phyloP scores from a whole-genome alignment of 2,888 invertebrate species.

The Herminia tarsipennalis region DNA sequence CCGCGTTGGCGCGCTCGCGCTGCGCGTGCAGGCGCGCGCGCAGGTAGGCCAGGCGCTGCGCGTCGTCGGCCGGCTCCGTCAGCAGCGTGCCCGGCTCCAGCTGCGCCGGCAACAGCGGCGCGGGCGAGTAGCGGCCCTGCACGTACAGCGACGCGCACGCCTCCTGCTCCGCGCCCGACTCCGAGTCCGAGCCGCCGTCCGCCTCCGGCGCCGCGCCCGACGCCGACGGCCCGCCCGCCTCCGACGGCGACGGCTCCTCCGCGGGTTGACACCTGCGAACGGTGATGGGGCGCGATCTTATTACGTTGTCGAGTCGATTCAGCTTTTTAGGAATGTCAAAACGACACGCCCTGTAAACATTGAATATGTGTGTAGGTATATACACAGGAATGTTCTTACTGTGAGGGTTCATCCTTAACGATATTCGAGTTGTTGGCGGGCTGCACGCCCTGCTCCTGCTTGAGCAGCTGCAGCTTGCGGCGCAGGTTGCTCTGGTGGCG shows the following conservation, averaged over 20 bases:
- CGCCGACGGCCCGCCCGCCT: not conserved
- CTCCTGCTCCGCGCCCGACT: conserved; percentile 1
- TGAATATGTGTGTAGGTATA: too few species aligned
- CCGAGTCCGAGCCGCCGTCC: not conserved
- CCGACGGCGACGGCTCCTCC: not conserved
- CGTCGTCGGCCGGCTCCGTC: conserved; percentile 91
- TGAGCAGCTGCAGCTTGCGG: conserved; percentile 94
- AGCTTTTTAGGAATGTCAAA: too few species aligned
- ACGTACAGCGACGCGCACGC: conserved; percentile 82
- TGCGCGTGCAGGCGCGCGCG: conserved; percentile 87
- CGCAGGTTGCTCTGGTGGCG: conserved; percentile 96
- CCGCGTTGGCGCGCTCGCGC: conserved; percentile 52
- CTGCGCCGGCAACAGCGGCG: conserved; percentile 86
- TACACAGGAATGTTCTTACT: not conserved
- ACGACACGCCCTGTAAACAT: too few species aligned
- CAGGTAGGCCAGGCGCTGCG: conserved; percentile 89
- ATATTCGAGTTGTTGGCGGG: conserved; percentile 29
- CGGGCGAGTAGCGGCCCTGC: conserved; percentile 93
- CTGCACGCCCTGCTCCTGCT: conserved; percentile 90
- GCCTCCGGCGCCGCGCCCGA: not conserved
- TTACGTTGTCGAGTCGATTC: too few species aligned
- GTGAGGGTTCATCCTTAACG: conserved; percentile 22
- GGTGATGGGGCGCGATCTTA: too few species aligned
- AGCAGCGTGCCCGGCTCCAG: conserved; percentile 91
- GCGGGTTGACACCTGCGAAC: not conserved